These are phyloP conservation scores for Nebria ingens DNA, from an alignment of 1,140 invertebrate genomes.

Conservation along the genomic window DNA sequence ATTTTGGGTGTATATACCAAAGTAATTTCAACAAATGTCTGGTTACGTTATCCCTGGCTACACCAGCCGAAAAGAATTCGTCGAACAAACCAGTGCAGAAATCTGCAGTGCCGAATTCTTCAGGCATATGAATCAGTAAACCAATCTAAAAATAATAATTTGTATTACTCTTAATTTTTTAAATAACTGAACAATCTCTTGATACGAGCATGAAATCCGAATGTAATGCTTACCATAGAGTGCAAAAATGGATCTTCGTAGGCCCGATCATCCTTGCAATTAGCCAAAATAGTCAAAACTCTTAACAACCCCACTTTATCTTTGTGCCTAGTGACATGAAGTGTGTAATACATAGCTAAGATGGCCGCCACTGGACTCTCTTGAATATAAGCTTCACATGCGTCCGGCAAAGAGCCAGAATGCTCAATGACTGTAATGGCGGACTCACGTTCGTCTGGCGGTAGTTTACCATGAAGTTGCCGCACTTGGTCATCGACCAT, in stretches of 20 bases:
- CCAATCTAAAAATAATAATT: slow-evolving; percentile 49
- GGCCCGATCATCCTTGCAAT: slow-evolving; percentile 82
- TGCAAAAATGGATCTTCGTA: slow-evolving; percentile 94
- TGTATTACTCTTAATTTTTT: no score
- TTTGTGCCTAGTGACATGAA: slow-evolving; percentile 70
- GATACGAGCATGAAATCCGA: no score
- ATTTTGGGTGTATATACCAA: slow-evolving; percentile 83
- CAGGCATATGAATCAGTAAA: slow-evolving; percentile 74
- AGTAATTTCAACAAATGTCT: slow-evolving; percentile 84
- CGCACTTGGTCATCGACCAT: slow-evolving; percentile 97
- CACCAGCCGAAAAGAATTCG: slow-evolving; percentile 87
- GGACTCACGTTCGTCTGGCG: slow-evolving; percentile 86
- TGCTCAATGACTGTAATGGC: slow-evolving; percentile 90
- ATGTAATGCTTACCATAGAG: slow-evolving; percentile 59
- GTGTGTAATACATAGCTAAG: slow-evolving; percentile 89
- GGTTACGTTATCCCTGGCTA: slow-evolving; percentile 85
- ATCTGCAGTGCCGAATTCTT: slow-evolving; percentile 88
- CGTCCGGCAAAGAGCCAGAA: slow-evolving; percentile 84
- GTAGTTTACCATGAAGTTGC: slow-evolving; percentile 73
- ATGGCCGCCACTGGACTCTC: slow-evolving; percentile 85
- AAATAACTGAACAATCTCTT: slow-evolving; percentile 14
- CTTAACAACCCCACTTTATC: slow-evolving; percentile 78
- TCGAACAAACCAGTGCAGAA: slow-evolving; percentile 94
- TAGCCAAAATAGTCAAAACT: slow-evolving; percentile 78
- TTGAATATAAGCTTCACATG: slow-evolving; percentile 81